Evolutionary conservation across 1,140 invertebrate genomes (phyloP).

Genomic region (Drosophila setifemur): DNA sequence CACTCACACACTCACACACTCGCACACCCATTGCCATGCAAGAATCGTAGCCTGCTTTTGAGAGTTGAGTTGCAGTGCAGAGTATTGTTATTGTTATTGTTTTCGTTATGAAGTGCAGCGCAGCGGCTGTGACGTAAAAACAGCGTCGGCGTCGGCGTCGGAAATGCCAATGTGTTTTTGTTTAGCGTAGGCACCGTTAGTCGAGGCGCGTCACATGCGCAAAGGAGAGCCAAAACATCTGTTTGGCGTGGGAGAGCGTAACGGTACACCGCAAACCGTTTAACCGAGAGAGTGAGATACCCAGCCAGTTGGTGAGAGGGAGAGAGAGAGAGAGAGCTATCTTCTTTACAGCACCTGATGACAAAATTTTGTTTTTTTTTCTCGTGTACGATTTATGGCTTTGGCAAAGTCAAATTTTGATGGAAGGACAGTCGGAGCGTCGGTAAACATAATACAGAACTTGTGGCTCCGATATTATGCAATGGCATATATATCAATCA

Average conservation of each 20-base stretch:
- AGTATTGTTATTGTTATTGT: conserved; percentile 60
- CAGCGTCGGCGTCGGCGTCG: conserved; percentile 30
- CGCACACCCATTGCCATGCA: not conserved
- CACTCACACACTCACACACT: not conserved
- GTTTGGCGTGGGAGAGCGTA: conserved; percentile 58
- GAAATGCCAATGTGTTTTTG: conserved; percentile 69
- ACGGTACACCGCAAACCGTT: not conserved
- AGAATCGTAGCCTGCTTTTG: conserved; percentile 54
- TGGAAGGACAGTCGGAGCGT: conserved; percentile 18
- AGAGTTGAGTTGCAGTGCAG: conserved; percentile 32
- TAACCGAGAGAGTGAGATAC: conserved; percentile 1
- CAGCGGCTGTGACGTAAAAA: conserved; percentile 61
- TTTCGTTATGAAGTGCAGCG: conserved; percentile 15
- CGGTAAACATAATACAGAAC: conserved; percentile 24
- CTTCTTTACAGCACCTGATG: conserved; percentile 42
- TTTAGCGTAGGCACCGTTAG: conserved; percentile 57
- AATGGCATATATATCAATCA: conserved; percentile 20
- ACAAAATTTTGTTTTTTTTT: conserved; percentile 21
- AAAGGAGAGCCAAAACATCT: conserved; percentile 60
- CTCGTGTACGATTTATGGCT: conserved; percentile 11
- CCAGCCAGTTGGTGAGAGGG: no score
- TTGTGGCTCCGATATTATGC: conserved; percentile 30
- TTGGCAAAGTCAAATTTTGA: conserved; percentile 37
- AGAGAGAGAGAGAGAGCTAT: conserved; percentile 7
- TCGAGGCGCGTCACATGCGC: conserved; percentile 54